A percentile compares a stretch with the other conserved stretches of the same genome.
These are phyloP conservation scores for Anoplius nigerrimus DNA, from an alignment of 2,888 invertebrate species.

Conservation along the genomic window DNA sequence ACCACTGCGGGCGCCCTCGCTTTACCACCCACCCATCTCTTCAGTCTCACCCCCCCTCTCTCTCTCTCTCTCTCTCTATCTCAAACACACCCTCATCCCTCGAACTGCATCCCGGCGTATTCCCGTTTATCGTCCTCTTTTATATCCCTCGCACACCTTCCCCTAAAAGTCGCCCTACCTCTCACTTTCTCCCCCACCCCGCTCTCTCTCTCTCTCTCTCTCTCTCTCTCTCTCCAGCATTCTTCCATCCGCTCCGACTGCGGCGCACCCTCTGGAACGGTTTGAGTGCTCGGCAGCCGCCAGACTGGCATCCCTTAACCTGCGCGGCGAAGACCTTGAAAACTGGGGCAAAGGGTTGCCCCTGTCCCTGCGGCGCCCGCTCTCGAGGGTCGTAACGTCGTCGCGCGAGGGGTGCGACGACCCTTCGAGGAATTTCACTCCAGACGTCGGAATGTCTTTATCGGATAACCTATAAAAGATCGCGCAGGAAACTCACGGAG, in stretches of 20 bases:
- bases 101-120: conserved; percentile 12
- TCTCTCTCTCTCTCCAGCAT: conserved; percentile 21
- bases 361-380: not conserved
- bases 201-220: conserved; percentile 16
- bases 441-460: conserved; percentile 45
- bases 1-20: conserved; percentile 36
- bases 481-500: not conserved
- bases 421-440: conserved; percentile 41
- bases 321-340: conserved; percentile 53
- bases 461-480: conserved; percentile 35
- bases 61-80: conserved; percentile 20
- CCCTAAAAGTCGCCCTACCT: conserved; percentile 4
- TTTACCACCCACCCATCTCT: conserved; percentile 6
- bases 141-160: conserved; percentile 10
- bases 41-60: conserved; percentile 18
- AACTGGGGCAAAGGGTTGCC: conserved; percentile 65
- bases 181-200: conserved; percentile 27
- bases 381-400: conserved; percentile 47
- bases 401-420: conserved; percentile 43
- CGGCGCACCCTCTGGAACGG: conserved; percentile 15
- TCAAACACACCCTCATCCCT: conserved; percentile 11
- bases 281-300: conserved; percentile 27
- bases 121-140: conserved; percentile 28
- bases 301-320: conserved; percentile 47
- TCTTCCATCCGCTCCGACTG: conserved; percentile 23